Conservation (phyloP, 2,113 vertebrate genomes). For the Ceratotherium simum region DNA sequence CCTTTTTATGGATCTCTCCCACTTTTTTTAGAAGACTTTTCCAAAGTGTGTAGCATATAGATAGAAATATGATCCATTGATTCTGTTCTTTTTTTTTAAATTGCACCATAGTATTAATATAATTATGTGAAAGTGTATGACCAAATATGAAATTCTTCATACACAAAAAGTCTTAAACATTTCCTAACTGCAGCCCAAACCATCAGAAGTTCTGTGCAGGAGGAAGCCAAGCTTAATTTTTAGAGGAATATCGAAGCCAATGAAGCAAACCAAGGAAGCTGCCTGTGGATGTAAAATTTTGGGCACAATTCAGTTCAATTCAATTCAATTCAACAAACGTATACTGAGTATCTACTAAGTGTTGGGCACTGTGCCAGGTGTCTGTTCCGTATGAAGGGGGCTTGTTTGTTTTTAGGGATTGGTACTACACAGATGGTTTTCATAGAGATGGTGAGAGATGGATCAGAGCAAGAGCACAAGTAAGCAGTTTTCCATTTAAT, state of each 20-base stretch:
- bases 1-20: not conserved
- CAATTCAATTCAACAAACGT: not conserved
- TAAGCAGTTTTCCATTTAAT: not conserved
- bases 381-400: not conserved
- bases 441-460: not conserved
- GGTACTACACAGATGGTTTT: not conserved
- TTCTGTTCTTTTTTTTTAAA: not conserved
- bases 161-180: constrained; percentile 27
- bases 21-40: not conserved
- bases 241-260: constrained; percentile 41
- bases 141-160: constrained; percentile 39
- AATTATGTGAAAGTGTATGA: constrained; percentile 22
- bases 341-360: not conserved
- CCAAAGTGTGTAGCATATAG: not conserved
- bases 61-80: not conserved
- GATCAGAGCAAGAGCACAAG: not conserved
- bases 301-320: constrained; percentile 46
- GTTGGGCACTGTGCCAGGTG: not conserved
- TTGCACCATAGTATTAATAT: not conserved
- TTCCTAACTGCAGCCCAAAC: not conserved
- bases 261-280: constrained; percentile 50
- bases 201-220: not conserved
- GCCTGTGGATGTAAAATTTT: constrained; percentile 47
- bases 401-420: not conserved
- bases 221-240: constrained; percentile 60